Percentiles rank a stretch among this genome's conserved stretches.
phyloP scores from a whole-genome alignment of 2,797 vertebrate species.

The Sarcophilus harrisii region DNA sequence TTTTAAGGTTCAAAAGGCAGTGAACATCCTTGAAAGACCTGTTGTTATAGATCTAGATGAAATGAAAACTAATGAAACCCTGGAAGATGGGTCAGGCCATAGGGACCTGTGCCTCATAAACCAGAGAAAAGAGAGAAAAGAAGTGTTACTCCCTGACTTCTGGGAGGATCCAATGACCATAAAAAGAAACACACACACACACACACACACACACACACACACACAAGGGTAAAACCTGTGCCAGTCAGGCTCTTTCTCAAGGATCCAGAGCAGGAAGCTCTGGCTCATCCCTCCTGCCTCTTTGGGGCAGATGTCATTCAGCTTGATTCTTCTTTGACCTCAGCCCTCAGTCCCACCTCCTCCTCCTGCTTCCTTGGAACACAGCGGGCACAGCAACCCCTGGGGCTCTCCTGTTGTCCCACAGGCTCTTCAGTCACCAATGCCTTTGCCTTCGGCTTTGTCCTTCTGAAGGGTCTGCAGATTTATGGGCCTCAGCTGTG shows the following conservation, averaged over 20 bases:
- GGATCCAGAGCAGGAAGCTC: background rate
- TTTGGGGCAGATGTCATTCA: background rate
- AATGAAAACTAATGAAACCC: background rate
- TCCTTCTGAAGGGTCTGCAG: conserved; percentile 57
- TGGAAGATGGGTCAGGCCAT: background rate
- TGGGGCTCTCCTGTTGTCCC: background rate
- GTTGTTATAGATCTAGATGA: background rate
- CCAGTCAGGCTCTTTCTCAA: background rate
- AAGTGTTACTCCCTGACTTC: background rate
- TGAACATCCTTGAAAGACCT: background rate
- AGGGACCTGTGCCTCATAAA: background rate
- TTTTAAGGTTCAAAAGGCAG: background rate
- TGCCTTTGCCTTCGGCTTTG: conserved; percentile 35
- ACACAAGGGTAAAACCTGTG: background rate
- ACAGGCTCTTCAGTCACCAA: background rate
- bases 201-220: too few relatives aligned
- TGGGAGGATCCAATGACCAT: background rate
- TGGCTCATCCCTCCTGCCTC: background rate
- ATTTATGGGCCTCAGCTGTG: conserved; percentile 66
- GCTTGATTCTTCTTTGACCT: background rate
- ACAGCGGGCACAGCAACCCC: background rate
- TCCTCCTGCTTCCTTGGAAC: background rate
- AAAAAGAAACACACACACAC: too few relatives aligned
- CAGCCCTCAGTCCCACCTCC: background rate
- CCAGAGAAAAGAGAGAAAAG: background rate